Conservation (phyloP, 2,888 invertebrate genomes). For the Spisula subtruncata region DNA sequence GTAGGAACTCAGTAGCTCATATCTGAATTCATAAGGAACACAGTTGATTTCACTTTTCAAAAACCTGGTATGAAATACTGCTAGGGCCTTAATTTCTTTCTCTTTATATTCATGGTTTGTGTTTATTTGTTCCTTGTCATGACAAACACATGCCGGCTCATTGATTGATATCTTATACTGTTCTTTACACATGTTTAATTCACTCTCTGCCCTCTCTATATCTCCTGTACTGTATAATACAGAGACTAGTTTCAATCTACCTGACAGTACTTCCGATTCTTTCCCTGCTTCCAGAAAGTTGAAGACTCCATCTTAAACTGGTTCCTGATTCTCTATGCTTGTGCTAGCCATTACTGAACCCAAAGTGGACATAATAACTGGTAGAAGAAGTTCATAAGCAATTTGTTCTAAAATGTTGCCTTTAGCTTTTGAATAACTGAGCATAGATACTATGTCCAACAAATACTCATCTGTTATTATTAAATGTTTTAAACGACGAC, state of each 20-base stretch:
- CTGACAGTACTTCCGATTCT: not conserved
- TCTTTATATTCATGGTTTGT: too few relatives aligned
- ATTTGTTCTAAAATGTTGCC: not conserved
- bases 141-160: too few relatives aligned
- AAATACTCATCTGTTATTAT: not conserved
- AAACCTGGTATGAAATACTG: not conserved
- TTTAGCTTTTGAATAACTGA: not conserved
- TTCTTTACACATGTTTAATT: not conserved
- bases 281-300: not conserved
- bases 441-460: not conserved
- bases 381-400: not conserved
- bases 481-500: not conserved
- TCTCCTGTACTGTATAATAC: slow-evolving; percentile 4
- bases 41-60: slow-evolving; percentile 5
- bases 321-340: not conserved
- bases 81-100: too few relatives aligned
- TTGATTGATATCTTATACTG: not conserved
- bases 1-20: not conserved
- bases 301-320: not conserved
- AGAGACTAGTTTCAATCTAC: slow-evolving; percentile 24
- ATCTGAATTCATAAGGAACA: slow-evolving; percentile 29
- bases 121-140: too few relatives aligned
- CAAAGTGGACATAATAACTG: not conserved
- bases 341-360: not conserved
- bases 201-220: not conserved